phyloP scores from a whole-genome alignment of 2,113 vertebrate species.

The Carollia perspicillata region DNA sequence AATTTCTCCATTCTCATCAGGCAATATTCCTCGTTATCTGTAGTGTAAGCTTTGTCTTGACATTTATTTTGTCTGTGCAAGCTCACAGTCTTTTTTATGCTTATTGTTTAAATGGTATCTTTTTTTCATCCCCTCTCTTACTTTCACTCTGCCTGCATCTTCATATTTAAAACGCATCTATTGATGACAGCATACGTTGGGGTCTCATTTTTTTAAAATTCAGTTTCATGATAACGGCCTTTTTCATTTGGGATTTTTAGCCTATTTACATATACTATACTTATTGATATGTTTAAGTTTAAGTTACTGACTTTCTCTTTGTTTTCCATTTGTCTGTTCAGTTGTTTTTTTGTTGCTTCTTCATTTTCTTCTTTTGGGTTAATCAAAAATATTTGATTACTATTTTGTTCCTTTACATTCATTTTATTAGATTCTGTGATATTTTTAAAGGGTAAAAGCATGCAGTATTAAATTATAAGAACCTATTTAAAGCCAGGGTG shows the following conservation, averaged over 20 bases:
- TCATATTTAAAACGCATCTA: neutral
- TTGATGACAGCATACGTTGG: neutral
- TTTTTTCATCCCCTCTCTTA: neutral
- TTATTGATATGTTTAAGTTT: neutral
- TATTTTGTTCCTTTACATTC: neutral
- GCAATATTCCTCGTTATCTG: neutral
- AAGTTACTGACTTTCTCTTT: neutral
- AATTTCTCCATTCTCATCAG: neutral
- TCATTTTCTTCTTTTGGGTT: neutral
- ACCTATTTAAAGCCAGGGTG: neutral
- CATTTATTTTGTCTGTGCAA: neutral
- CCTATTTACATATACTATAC: neutral
- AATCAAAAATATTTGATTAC: neutral
- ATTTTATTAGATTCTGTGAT: neutral
- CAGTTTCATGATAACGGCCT: neutral
- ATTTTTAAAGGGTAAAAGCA: neutral
- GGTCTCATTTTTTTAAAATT: neutral
- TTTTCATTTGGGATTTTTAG: neutral
- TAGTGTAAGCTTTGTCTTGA: neutral
- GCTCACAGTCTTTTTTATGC: neutral
- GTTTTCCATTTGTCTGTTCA: neutral
- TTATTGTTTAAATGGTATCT: neutral
- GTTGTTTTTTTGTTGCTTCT: neutral
- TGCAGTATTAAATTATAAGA: neutral
- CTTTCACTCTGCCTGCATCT: neutral